These are phyloP conservation scores for Pantelozetes paolii DNA, from an alignment of 2,888 invertebrate genomes.

Conservation along the genomic window DNA sequence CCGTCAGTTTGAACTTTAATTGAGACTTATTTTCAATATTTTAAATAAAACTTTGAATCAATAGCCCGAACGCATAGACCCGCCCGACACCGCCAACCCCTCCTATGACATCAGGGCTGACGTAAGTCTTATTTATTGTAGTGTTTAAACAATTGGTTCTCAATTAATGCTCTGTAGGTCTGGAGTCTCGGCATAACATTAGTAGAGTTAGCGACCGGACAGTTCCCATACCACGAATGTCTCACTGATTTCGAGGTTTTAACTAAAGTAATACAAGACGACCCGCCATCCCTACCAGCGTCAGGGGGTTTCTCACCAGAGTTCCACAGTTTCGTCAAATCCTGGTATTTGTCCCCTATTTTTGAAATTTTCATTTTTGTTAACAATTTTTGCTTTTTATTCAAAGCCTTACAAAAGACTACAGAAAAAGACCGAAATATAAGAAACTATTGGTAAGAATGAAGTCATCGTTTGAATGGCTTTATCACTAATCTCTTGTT, in stretches of 20 bases:
- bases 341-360: constrained; percentile 66
- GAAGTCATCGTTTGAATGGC: neutral
- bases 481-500: too few species aligned
- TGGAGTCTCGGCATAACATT: constrained; percentile 97
- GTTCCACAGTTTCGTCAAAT: constrained; percentile 82
- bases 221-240: constrained; percentile 88
- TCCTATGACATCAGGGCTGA: constrained; percentile 99
- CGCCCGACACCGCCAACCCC: constrained; percentile 81
- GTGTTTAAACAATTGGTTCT: neutral
- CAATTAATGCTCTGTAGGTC: neutral
- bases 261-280: constrained; percentile 81
- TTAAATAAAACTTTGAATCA: too few species aligned
- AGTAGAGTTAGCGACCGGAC: constrained; percentile 93
- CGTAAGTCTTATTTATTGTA: constrained; percentile 58
- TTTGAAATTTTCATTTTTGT: too few species aligned
- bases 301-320: constrained; percentile 73
- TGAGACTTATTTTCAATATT: too few species aligned
- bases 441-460: constrained; percentile 65
- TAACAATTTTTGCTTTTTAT: too few species aligned
- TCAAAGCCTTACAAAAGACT: constrained; percentile 85
- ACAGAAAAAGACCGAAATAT: constrained; percentile 88
- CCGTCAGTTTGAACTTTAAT: constrained; percentile 63
- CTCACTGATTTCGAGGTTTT: constrained; percentile 97
- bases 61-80: constrained; percentile 94
- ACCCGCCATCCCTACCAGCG: constrained; percentile 76